Conservation (phyloP, 2,797 vertebrate species). For the Alca torda region DNA sequence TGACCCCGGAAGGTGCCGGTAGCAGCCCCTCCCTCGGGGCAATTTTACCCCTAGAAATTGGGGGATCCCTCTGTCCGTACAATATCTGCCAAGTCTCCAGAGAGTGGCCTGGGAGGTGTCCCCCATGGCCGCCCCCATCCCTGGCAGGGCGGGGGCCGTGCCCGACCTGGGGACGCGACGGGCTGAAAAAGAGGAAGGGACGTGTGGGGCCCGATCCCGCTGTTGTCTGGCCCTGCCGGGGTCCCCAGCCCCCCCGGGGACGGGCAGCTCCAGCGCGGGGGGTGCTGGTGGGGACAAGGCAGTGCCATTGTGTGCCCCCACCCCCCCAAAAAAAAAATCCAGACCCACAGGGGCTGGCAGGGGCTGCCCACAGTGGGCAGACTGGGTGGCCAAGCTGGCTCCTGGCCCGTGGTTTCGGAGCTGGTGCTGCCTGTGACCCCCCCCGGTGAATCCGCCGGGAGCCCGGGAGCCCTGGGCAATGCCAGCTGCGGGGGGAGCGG, state of each 20-base stretch:
- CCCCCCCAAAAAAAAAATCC: background rate
- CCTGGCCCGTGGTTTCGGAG: background rate
- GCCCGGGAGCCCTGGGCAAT: background rate
- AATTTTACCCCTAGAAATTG: background rate
- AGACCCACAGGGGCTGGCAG: fast-evolving
- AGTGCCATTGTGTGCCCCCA: background rate
- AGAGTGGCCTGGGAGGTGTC: background rate
- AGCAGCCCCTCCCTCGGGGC: background rate
- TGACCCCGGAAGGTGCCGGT: fast-evolving
- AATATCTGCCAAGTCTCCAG: background rate
- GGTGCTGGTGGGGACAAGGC: background rate
- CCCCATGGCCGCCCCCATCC: background rate
- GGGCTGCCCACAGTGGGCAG: background rate
- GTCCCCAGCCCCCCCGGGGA: fast-evolving
- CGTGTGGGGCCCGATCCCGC: fast-evolving
- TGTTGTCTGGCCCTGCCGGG: background rate
- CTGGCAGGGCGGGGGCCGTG: background rate
- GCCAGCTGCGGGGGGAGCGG: background rate
- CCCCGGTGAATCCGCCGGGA: background rate
- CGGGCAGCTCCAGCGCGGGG: fast-evolving
- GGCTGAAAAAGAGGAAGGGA: constrained; percentile 33
- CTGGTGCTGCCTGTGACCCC: no score
- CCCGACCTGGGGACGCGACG: background rate
- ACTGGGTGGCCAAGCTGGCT: fast-evolving
- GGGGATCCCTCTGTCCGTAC: fast-evolving